Evolutionary conservation across 2,888 invertebrate species (phyloP), one percentile per base, ranked within the genome.

Genomic region (Drosophila mulleri): DNA sequence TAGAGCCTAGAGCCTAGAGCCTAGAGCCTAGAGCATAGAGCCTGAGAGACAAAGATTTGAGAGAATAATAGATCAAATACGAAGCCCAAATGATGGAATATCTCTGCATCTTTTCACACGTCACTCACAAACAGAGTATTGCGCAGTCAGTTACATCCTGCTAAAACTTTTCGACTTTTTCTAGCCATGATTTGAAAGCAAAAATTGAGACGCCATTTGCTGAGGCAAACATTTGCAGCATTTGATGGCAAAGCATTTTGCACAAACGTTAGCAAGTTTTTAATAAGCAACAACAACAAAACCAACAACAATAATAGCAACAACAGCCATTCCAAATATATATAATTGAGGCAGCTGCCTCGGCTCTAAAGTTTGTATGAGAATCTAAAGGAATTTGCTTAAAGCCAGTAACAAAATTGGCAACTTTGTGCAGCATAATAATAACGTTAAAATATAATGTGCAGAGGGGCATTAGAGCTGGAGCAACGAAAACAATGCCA

Each of bases 371-470:
- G 23, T 47, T 54, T 26, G 20, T 1, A 7, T 37, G 35, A 70
- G 53, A 72, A 71, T 69, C 62, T 52, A 11, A 47, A 52, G 65
- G 68, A 67, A 61, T 73, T 74, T 18, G 65, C 64, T 78, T 80
- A 72, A 78, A 68, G 67, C 66, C 52, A 44, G 23, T 39, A 50
- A 42, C 18, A 37, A 66, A 66, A 59, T 64, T 52, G 44, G 47
- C 64, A 63, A 67, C 53, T 73, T 63, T 62, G 50, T 88, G 79
- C 85, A 67, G 65, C 80, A 77, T 83, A 72, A 85, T 83, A 88
- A 85, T 83, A 85, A 82, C 82, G 80, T 88, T 88, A 83, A 86
- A 80, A 75, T 82, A 82, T 83, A 83, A 87, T 84, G 80, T 80
- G 80, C 61, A 65, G 12, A 11, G 53, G 56, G 61, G 64, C 64